These are phyloP conservation scores for Pseudois nayaur DNA, from an alignment of 2,113 vertebrate genomes.

Conservation along the genomic window DNA sequence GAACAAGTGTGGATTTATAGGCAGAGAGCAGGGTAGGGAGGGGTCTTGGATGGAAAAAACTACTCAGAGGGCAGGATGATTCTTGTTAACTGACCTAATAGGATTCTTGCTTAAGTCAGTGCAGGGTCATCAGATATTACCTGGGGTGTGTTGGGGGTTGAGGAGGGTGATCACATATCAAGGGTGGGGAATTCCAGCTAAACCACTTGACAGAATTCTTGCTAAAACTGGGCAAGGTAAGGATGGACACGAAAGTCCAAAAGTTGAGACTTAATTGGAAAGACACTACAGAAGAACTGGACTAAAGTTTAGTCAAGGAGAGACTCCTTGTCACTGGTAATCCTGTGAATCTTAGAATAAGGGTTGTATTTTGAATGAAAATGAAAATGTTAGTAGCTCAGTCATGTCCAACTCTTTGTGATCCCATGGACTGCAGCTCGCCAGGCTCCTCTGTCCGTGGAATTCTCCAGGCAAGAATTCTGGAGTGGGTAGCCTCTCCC, in stretches of 20 bases:
- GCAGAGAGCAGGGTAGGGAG: neutral
- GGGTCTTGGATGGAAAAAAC: neutral
- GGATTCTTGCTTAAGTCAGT: neutral
- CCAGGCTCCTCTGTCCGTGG: neutral
- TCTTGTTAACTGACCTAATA: neutral
- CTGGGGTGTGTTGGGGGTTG: neutral
- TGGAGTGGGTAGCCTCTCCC: neutral
- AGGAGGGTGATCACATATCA: neutral
- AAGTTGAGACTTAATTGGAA: neutral
- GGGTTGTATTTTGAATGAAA: neutral
- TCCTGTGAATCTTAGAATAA: neutral
- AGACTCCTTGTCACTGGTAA: neutral
- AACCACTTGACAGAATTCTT: neutral
- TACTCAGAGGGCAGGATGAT: neutral
- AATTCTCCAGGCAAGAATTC: neutral
- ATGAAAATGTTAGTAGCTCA: neutral
- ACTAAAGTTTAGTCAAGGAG: neutral
- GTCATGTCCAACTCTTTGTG: neutral
- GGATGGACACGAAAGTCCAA: neutral
- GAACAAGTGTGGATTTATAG: neutral
- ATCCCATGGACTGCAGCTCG: neutral
- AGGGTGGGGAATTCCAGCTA: neutral
- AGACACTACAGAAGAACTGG: neutral
- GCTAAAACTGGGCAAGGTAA: neutral
- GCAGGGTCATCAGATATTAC: neutral